Percentiles rank a stretch among this genome's conserved stretches.
These are phyloP conservation scores for Mormyrus iriodes DNA, from an alignment of 2,113 vertebrate genomes.

Conservation along the genomic window DNA sequence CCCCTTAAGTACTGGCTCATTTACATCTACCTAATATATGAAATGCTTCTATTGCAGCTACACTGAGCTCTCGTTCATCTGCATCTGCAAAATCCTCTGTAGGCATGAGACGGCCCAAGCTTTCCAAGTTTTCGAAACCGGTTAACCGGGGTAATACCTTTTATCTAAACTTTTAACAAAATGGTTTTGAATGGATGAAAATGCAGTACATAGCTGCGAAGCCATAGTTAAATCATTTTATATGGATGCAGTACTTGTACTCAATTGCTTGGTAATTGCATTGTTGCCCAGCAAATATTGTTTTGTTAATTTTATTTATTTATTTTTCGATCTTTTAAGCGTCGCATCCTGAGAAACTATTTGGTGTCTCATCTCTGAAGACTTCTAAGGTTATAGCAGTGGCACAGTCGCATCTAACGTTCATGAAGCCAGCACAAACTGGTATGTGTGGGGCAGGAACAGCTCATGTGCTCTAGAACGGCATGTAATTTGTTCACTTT, in stretches of 20 bases:
- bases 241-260: neutral
- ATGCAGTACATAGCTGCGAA: neutral
- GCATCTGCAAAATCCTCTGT: conserved; percentile 32
- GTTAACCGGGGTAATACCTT: conserved; percentile 38
- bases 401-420: conserved; percentile 75
- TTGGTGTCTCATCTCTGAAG: conserved; percentile 30
- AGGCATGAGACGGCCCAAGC: conserved; percentile 33
- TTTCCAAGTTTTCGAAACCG: conserved; percentile 31
- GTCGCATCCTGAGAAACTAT: conserved; percentile 36
- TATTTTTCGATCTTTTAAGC: conserved; percentile 32
- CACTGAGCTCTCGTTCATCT: conserved; percentile 28
- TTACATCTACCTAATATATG: neutral
- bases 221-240: neutral
- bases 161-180: neutral
- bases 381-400: conserved; percentile 57
- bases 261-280: neutral
- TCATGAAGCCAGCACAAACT: conserved; percentile 74
- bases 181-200: neutral
- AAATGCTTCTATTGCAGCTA: conserved; percentile 31
- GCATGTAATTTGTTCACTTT: neutral
- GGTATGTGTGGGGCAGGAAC: conserved; percentile 50
- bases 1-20: neutral
- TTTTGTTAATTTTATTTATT: neutral
- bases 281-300: neutral
- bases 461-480: neutral